phyloP scores from a whole-genome alignment of 2,888 invertebrate genomes.

The Iphiclides podalirius region DNA sequence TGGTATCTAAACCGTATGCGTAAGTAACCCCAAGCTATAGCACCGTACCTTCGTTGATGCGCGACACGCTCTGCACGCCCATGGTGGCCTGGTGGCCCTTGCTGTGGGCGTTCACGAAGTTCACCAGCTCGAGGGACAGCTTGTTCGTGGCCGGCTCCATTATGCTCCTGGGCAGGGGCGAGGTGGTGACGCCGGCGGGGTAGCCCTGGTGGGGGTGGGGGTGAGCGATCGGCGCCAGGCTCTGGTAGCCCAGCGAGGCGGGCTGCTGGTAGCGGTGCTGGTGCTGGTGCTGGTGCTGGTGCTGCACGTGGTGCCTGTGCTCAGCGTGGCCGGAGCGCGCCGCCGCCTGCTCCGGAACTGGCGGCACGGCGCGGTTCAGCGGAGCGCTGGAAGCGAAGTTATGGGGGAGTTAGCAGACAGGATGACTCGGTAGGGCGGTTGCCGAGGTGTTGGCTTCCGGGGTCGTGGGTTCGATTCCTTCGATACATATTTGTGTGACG shows the following conservation, averaged over 20 bases:
- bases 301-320: constrained; percentile 59
- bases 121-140: constrained; percentile 60
- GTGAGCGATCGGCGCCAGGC: constrained; percentile 49
- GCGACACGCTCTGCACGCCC: constrained; percentile 52
- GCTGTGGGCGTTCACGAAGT: constrained; percentile 54
- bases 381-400: constrained; percentile 55
- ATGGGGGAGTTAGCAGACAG: too few species aligned
- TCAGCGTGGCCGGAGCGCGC: constrained; percentile 49
- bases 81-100: constrained; percentile 43
- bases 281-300: constrained; percentile 42
- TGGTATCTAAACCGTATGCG: too few species aligned
- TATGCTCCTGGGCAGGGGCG: constrained; percentile 49
- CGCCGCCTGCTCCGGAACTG: constrained; percentile 81
- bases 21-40: too few species aligned
- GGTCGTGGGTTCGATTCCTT: too few species aligned
- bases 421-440: too few species aligned
- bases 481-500: too few species aligned
- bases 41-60: constrained; percentile 53
- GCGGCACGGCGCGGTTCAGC: constrained; percentile 80
- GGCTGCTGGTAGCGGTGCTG: constrained; percentile 61
- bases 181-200: constrained; percentile 44
- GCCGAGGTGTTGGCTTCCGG: too few species aligned
- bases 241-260: constrained; percentile 52
- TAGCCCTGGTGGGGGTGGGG: constrained; percentile 50
- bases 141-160: constrained; percentile 56